Base-by-base conservation (phyloP, 2,888 invertebrate species). In the Octodonta nipae region DNA sequence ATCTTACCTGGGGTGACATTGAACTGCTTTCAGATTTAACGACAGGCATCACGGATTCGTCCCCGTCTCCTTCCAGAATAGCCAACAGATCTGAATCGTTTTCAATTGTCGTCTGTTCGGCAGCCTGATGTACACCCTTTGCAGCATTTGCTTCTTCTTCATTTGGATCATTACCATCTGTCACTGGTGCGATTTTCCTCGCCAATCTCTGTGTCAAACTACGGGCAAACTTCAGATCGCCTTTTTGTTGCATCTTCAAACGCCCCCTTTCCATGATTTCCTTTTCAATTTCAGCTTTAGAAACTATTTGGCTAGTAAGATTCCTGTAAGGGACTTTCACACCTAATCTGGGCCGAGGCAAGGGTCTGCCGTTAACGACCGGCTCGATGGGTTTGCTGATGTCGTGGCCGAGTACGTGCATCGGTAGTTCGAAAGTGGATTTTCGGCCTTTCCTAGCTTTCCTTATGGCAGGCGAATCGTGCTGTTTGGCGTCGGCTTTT, bases 31-130 rank as follows among this genome's bases (percentile, higher is more conserved):
- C n/a, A n/a, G n/a, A n/a, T n/a, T n/a, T n/a, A n/a, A n/a, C n/a
- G n/a, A n/a, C n/a, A 10, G 41, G 16, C 2, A 39, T 36, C 3
- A 44, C 38, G 26, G 44, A 37, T 22, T 44, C 45, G 7, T 42
- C 43, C 2, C 39, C 39, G 6, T 55, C 50, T 42, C 71, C 71
- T 50, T 72, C 71, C 10, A 72, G 51, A 42, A 72, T 70, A 1
- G 70, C 69, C 8, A 71, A 47, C 13, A 72, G 49, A 42, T 71
- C 71, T 10, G 66, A 66, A 44, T 70, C 65, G 42, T 68, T 64
- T 2, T 59, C 47, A 16, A 50, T 54, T 34, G n/a, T n/a, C n/a
- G n/a, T n/a, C n/a, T n/a, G n/a, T 26, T 26, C 22, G 4, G 17
- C 22, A 30, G 10, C 16, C 22, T 20, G 13, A 2, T 30, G 8